phyloP scores from a whole-genome alignment of 2,888 invertebrate genomes.

The Mimas tiliae region DNA sequence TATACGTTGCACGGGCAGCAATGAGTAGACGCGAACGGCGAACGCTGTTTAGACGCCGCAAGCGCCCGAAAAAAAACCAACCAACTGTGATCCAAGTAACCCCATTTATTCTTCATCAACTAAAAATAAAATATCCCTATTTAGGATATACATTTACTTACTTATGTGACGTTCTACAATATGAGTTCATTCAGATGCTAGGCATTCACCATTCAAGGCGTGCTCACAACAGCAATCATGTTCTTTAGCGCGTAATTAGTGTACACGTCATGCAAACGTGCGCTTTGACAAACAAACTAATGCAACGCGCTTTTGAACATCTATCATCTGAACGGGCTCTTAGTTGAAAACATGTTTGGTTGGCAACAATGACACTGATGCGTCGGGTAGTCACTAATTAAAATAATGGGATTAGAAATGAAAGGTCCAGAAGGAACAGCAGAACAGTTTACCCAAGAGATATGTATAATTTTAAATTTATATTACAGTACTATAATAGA shows the following conservation, averaged over 20 bases:
- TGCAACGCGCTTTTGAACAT: too few species aligned
- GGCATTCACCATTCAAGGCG: not conserved
- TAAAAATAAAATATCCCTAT: conserved; percentile 6
- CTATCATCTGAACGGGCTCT: not conserved
- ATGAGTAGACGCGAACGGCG: not conserved
- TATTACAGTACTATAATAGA: not conserved
- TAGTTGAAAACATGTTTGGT: not conserved
- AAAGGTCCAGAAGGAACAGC: not conserved
- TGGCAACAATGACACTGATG: conserved; percentile 15
- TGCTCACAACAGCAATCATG: too few species aligned
- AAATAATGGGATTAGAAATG: conserved; percentile 25
- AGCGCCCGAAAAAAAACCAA: conserved; percentile 12
- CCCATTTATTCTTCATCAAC: conserved; percentile 22
- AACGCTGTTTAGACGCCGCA: too few species aligned
- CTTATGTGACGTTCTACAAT: conserved; percentile 3
- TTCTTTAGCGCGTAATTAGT: too few species aligned
- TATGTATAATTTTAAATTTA: not conserved
- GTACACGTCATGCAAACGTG: too few species aligned
- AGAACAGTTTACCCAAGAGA: conserved; percentile 1
- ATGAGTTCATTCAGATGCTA: not conserved
- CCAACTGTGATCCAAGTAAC: conserved; percentile 21
- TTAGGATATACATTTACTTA: conserved; percentile 21
- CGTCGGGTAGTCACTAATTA: conserved; percentile 6
- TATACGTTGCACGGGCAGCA: not conserved
- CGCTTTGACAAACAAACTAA: too few species aligned